A percentile compares a stretch with the other conserved stretches of the same genome.
Evolutionary conservation across 1,140 invertebrate species (phyloP).

Genomic region (Phortica variegata): DNA sequence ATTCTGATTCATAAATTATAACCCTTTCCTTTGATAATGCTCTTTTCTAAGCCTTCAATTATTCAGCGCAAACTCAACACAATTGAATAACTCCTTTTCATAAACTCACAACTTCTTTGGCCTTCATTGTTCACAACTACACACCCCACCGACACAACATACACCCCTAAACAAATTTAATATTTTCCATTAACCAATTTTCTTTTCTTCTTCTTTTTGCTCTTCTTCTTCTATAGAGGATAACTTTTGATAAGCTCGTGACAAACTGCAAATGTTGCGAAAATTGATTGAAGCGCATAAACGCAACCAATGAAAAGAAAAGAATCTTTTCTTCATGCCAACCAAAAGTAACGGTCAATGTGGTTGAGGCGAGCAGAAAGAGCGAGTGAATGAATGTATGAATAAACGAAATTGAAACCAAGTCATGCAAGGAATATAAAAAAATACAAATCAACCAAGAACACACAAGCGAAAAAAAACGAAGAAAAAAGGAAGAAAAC

Average conservation of each 20-base stretch:
- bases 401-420: neutral
- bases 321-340: no score
- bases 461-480: slow-evolving; percentile 12
- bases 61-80: neutral
- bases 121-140: no score
- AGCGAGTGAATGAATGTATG: neutral
- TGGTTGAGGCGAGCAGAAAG: no score
- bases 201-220: slow-evolving; percentile 1
- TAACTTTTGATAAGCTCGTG: neutral
- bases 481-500: slow-evolving; percentile 22
- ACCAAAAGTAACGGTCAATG: no score
- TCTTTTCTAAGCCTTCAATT: neutral
- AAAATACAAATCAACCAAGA: no score
- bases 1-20: no score
- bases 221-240: slow-evolving; percentile 11
- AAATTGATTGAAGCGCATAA: slow-evolving; percentile 31
- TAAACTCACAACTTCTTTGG: slow-evolving; percentile 20
- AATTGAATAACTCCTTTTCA: slow-evolving; percentile 1
- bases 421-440: no score
- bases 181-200: slow-evolving; percentile 19
- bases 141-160: slow-evolving; percentile 1
- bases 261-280: slow-evolving; percentile 31
- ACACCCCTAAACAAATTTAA: slow-evolving; percentile 8
- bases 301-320: no score
- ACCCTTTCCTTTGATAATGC: no score